Evolutionary conservation across 2,113 vertebrate species (phyloP), one percentile per base, ranked within the genome.

Genomic region (Merops nubicus): DNA sequence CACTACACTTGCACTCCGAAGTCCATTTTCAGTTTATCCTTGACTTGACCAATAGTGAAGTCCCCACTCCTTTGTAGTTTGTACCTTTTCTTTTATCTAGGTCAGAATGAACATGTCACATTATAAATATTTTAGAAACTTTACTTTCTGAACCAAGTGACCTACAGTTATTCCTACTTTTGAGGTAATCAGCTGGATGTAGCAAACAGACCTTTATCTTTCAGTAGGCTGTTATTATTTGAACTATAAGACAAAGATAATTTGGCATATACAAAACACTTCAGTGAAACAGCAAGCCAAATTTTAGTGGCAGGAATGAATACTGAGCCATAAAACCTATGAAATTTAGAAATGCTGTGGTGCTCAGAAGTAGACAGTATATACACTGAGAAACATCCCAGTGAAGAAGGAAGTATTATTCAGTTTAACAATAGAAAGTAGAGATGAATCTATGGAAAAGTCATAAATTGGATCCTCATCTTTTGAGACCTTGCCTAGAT

Each of bases 61-160:
- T 23, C 28, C 62, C 47, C 33, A 47, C 11, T 92, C 29, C 34
- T 64, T 19, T 93, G 56, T 47, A 88, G 56, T 43, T 31, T 57
- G 42, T 77, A 43, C 29, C 50, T 84, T 77, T 95, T 86, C 36
- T 72, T 91, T 85, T 78, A 57, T 53, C 60, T 92, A 75, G 73
- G 73, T 69, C 64, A 85, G 57, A 96, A 87, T n/a, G 14, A 89
- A 72, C 60, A 62, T 36, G 59, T 64, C 68, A 86, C 38, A 47
- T 68, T 53, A 83, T 75, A 92, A 93, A 93, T 91, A 70, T 93
- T 96, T 91, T 80, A 95, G 53, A 80, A 95, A 72, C 47, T 36
- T 62, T 72, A 15, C 68, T 95, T 90, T 87, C 64, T 89, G 76
- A 72, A 79, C 68, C 79, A 57, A 54, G 50, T 88, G 85, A 33